phyloP scores from a whole-genome alignment of 2,888 invertebrate genomes.

The Allophyes oxyacanthae region DNA sequence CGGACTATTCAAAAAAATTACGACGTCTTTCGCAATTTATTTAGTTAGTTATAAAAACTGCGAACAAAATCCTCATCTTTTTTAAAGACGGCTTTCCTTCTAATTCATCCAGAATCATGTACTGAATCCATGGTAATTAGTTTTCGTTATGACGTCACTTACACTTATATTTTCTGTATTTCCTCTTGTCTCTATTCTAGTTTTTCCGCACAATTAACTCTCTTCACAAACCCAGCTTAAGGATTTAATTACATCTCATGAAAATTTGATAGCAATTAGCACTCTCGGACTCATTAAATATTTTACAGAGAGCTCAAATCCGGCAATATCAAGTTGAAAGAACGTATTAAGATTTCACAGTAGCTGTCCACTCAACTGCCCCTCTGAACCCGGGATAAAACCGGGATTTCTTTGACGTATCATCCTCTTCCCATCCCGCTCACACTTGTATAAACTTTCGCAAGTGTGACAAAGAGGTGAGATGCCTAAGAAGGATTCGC shows the following conservation, averaged over 20 bases:
- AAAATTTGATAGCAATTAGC: slow-evolving; percentile 54
- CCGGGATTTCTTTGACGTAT: slow-evolving; percentile 73
- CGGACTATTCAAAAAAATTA: too few relatives aligned
- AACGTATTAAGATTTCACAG: slow-evolving; percentile 72
- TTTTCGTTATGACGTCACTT: too few relatives aligned
- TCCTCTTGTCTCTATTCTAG: not conserved
- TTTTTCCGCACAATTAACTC: slow-evolving; percentile 4
- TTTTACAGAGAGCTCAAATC: slow-evolving; percentile 55
- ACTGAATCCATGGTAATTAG: too few relatives aligned
- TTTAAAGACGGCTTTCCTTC: too few relatives aligned
- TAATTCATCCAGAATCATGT: too few relatives aligned
- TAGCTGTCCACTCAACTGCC: slow-evolving; percentile 71
- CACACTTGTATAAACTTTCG: slow-evolving; percentile 14
- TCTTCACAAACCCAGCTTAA: slow-evolving; percentile 24
- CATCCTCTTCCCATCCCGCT: slow-evolving; percentile 60
- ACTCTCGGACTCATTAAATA: slow-evolving; percentile 43
- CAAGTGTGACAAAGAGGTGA: slow-evolving; percentile 35
- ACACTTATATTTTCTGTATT: not conserved
- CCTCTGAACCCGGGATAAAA: slow-evolving; percentile 61
- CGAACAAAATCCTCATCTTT: too few relatives aligned
- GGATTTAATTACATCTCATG: slow-evolving; percentile 38
- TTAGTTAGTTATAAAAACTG: too few relatives aligned
- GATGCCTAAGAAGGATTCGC: slow-evolving; percentile 42
- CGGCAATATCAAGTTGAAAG: slow-evolving; percentile 60
- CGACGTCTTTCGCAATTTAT: too few relatives aligned